phyloP scores from a whole-genome alignment of 2,797 vertebrate species.

The Enteromius anoplus region DNA sequence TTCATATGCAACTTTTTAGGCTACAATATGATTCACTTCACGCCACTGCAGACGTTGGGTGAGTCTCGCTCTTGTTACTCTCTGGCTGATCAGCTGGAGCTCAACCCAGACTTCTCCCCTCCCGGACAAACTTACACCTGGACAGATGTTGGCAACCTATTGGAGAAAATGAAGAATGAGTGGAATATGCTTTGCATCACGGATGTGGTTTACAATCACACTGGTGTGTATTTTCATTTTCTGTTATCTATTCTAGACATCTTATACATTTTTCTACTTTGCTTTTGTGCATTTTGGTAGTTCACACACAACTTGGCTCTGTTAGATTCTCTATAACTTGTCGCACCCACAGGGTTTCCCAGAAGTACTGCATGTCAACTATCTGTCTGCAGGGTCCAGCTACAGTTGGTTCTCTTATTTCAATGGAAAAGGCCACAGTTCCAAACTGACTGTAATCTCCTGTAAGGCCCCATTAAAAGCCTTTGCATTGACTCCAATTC shows the following conservation, averaged over 20 bases:
- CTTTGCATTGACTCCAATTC: constrained; percentile 38
- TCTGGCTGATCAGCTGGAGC: constrained; percentile 88
- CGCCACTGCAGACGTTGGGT: constrained; percentile 91
- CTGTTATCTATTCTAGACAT: not conserved
- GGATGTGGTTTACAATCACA: constrained; percentile 98
- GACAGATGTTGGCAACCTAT: constrained; percentile 83
- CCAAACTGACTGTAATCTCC: constrained; percentile 12
- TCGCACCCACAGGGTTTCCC: not conserved
- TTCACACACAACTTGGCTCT: not conserved
- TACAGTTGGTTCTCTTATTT: constrained; percentile 12
- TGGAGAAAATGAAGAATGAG: constrained; percentile 88
- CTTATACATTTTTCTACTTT: not conserved
- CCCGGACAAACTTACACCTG: constrained; percentile 80
- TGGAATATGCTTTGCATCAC: constrained; percentile 95
- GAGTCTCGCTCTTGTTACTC: constrained; percentile 94
- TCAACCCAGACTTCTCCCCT: constrained; percentile 92
- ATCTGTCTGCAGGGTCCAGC: not conserved
- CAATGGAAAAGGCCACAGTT: constrained; percentile 21
- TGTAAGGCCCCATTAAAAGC: not conserved
- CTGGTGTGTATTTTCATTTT: constrained; percentile 70
- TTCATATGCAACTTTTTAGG: constrained; percentile 71
- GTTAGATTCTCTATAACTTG: not conserved
- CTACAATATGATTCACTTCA: constrained; percentile 98
- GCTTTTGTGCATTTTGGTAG: not conserved
- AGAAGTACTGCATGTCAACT: not conserved